A percentile compares a stretch with the other conserved stretches of the same genome.
Evolutionary conservation across 2,113 vertebrate genomes (phyloP).

Genomic region (Neogale vison): DNA sequence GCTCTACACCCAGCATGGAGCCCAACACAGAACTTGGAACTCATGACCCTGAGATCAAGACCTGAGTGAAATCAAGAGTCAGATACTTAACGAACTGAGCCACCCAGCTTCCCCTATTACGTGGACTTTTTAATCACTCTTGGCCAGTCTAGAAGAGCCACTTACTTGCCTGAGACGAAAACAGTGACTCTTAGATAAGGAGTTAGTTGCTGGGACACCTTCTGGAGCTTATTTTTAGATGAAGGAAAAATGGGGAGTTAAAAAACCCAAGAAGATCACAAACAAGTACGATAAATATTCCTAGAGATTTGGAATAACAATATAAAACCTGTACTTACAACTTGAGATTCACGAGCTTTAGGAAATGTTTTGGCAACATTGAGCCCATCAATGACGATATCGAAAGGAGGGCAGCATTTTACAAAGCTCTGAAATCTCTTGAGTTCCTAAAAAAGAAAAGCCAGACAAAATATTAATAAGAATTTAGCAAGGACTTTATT

Average conservation of each 20-base stretch:
- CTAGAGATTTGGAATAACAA: slow-evolving; percentile 39
- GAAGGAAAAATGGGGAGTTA: background rate
- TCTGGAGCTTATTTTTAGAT: slow-evolving; percentile 32
- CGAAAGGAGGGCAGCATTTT: slow-evolving; percentile 87
- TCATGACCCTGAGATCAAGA: background rate
- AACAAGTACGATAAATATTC: background rate
- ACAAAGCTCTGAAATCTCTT: slow-evolving; percentile 91
- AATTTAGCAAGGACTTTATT: slow-evolving; percentile 50
- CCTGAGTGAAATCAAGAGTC: background rate
- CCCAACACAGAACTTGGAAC: background rate
- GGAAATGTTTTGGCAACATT: slow-evolving; percentile 89
- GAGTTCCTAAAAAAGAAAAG: slow-evolving; percentile 89
- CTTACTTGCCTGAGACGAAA: background rate
- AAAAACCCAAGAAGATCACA: slow-evolving; percentile 13
- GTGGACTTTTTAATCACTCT: background rate
- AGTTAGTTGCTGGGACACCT: background rate
- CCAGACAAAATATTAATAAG: background rate
- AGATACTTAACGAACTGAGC: background rate
- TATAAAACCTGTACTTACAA: slow-evolving; percentile 87
- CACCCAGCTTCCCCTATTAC: background rate
- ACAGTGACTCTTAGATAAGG: background rate
- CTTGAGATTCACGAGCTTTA: slow-evolving; percentile 85
- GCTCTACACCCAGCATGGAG: background rate
- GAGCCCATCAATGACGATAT: slow-evolving; percentile 95
- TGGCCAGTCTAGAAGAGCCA: background rate